Evolutionary conservation across 2,113 vertebrate species (phyloP), one percentile per base, ranked within the genome.

Genomic region (Oostethus manadensis): DNA sequence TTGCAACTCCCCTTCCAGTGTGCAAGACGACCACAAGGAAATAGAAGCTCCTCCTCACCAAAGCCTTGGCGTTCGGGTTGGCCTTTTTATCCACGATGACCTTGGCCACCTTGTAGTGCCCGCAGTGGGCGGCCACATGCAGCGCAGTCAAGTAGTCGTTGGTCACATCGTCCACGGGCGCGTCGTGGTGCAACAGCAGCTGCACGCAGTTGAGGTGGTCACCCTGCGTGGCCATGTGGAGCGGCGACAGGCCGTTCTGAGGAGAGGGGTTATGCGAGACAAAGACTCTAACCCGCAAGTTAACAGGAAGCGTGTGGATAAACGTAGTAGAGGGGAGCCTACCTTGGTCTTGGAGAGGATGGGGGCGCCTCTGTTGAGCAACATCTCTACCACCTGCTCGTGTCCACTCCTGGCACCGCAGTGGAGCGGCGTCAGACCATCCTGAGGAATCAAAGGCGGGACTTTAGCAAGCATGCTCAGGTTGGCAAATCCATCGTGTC

Each of bases 261-360:
- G 26, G 58, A 16, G 13, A 14, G 17, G 26, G 5, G 7, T 0
- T 20, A 29, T 6, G 14, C 4, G 1, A 23, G 21, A 16, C 8
- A 29, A 14, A 10, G 2, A 11, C 21, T 21, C n/a, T 18, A 43
- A 8, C 11, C 10, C 20, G 15, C 9, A 22, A 10, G n/a, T 17
- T 10, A 6, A 44, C 13, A 16, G 14, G 40, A 51, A 40, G 7
- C 14, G 8, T 33, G 26, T 2, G 11, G 20, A 9, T 2, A 17
- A 42, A 7, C 43, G 15, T 23, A 5, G 44, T 20, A 11, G 17
- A 2, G 43, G 10, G 42, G 17, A n/a, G 8, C 22, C 3, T 46
- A 98, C 97, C 94, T 99, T 99, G 54, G 97, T 99, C 88, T 99
- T 99, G 42, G 97, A 98, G 59, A 98, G 90, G 79, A 99, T 95